phyloP scores from a whole-genome alignment of 2,113 vertebrate species.

The Sinocyclocheilus grahami region DNA sequence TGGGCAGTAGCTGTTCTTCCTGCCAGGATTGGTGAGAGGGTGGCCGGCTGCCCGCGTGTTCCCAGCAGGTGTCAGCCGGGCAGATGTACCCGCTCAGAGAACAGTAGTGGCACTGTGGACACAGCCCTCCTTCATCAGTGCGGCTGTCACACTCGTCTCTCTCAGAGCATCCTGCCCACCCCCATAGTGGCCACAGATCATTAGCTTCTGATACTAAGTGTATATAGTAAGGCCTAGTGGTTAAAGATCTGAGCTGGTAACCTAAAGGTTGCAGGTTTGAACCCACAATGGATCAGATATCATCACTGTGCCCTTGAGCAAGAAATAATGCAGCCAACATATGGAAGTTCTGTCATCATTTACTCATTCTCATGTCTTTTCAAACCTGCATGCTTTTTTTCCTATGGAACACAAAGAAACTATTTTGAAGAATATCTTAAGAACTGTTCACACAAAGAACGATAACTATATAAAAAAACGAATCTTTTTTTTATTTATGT shows the following conservation, averaged over 20 bases:
- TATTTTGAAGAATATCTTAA: too few relatives aligned
- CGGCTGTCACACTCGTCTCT: conserved; percentile 10
- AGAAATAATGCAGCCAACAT: neutral
- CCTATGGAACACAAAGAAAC: neutral
- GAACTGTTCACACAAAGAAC: neutral
- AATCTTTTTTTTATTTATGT: too few relatives aligned
- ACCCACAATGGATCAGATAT: neutral
- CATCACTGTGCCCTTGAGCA: neutral
- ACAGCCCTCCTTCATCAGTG: conserved; percentile 30
- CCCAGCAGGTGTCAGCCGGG: conserved; percentile 62
- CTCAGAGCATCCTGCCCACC: conserved; percentile 33
- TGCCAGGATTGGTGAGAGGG: conserved; percentile 77
- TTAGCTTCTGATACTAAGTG: conserved; percentile 33
- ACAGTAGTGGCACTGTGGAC: conserved; percentile 51
- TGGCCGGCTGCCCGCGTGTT: conserved; percentile 66
- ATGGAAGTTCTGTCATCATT: neutral
- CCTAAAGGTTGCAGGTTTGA: neutral
- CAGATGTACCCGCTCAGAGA: conserved; percentile 38
- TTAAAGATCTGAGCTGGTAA: neutral
- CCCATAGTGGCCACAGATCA: conserved; percentile 23
- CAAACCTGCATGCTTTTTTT: neutral
- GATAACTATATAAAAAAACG: too few relatives aligned
- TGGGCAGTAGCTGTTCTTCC: conserved; percentile 70
- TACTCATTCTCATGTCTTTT: neutral
- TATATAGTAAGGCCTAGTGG: neutral